These are phyloP conservation scores for Xanthia togata DNA, from an alignment of 2,888 invertebrate genomes.

Conservation along the genomic window DNA sequence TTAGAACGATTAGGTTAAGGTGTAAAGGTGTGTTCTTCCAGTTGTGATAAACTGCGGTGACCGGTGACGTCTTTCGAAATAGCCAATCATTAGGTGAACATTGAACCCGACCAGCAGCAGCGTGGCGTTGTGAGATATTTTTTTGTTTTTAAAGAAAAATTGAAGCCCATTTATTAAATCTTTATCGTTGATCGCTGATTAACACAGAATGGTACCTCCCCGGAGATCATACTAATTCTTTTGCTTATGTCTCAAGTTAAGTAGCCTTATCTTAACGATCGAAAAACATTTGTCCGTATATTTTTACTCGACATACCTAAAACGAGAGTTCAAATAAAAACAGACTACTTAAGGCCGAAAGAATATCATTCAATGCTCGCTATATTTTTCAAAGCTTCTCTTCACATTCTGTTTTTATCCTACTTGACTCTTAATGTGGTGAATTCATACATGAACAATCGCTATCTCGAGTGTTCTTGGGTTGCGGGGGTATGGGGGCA, in stretches of 20 bases:
- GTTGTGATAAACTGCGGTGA: not conserved
- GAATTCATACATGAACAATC: constrained; percentile 93
- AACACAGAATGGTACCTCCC: constrained; percentile 58
- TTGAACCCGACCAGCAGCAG: not conserved
- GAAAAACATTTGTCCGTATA: constrained; percentile 67
- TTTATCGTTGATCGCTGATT: constrained; percentile 57
- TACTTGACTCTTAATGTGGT: constrained; percentile 93
- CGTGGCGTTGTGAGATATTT: not conserved
- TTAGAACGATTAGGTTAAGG: not conserved
- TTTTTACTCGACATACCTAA: constrained; percentile 63
- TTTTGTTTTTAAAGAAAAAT: not conserved
- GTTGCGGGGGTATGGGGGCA: constrained; percentile 64
- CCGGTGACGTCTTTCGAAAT: not conserved
- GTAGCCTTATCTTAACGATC: constrained; percentile 64
- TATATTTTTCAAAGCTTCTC: constrained; percentile 87
- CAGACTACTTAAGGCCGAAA: constrained; percentile 71
- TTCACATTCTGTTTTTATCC: constrained; percentile 89
- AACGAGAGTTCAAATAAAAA: constrained; percentile 68
- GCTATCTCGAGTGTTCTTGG: constrained; percentile 82
- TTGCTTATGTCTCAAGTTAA: constrained; percentile 31
- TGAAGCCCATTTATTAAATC: constrained; percentile 9
- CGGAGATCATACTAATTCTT: constrained; percentile 34
- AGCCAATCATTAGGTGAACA: too few species aligned
- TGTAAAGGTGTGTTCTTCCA: too few species aligned
- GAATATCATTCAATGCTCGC: constrained; percentile 85